Percentiles rank a stretch among this genome's conserved stretches.
Conservation (phyloP, 2,888 invertebrate genomes). For the Lasioglossum zephyrum region DNA sequence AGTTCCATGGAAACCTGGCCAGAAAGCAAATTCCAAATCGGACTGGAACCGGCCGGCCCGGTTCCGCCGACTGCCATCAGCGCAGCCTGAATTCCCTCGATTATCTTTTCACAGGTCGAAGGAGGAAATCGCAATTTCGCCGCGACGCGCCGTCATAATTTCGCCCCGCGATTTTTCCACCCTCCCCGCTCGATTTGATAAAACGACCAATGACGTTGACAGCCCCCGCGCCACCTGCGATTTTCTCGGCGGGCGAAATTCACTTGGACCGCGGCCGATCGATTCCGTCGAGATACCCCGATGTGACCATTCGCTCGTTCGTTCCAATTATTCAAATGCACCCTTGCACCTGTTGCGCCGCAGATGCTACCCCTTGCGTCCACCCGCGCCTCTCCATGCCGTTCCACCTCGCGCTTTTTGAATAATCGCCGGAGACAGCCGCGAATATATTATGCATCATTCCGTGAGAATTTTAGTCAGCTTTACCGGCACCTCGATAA, state of each 20-base stretch:
- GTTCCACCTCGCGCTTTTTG: conserved; percentile 40
- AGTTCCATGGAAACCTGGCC: conserved; percentile 13
- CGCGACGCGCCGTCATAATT: conserved; percentile 14
- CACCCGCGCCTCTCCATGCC: conserved; percentile 36
- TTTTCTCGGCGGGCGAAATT: conserved; percentile 47
- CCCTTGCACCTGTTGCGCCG: conserved; percentile 76
- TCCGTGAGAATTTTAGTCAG: conserved; percentile 38
- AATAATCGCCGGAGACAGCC: conserved; percentile 39
- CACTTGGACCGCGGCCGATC: conserved; percentile 47
- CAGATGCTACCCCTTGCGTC: conserved; percentile 51
- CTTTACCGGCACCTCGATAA: background rate
- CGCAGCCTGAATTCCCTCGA: conserved; percentile 17
- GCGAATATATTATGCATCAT: conserved; percentile 29
- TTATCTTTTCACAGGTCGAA: conserved; percentile 29
- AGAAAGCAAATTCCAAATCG: conserved; percentile 36
- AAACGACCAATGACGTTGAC: background rate
- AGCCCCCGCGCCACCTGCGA: background rate
- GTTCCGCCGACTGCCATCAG: conserved; percentile 8
- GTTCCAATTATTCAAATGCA: conserved; percentile 81
- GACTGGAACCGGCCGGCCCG: conserved; percentile 30
- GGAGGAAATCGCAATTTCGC: conserved; percentile 25
- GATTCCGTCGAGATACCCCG: conserved; percentile 48
- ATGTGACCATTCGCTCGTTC: conserved; percentile 65
- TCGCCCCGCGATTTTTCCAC: background rate
- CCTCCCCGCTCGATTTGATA: background rate